Conservation (phyloP, 2,113 vertebrate genomes). For the Myotis davidii region DNA sequence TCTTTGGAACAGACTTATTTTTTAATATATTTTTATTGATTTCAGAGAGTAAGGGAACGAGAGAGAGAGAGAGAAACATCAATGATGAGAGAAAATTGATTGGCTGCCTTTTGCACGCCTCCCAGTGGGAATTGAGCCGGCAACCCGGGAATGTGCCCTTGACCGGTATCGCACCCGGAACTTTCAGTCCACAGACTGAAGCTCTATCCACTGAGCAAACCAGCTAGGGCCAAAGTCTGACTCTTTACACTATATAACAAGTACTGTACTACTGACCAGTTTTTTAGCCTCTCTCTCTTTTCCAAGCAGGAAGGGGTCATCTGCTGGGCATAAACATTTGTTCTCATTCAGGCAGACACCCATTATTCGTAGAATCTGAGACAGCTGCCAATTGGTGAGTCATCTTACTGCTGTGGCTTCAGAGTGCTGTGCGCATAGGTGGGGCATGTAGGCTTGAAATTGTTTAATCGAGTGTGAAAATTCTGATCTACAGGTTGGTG, state of each 20-base stretch:
- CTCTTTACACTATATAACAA: conserved; percentile 60
- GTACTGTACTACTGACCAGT: conserved; percentile 28
- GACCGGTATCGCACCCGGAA: too few species aligned
- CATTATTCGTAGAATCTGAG: conserved; percentile 59
- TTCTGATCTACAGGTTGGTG: neutral
- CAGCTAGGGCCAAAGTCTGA: neutral
- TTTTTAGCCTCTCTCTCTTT: conserved; percentile 66
- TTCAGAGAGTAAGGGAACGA: too few species aligned
- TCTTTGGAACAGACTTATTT: neutral
- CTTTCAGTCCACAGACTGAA: too few species aligned
- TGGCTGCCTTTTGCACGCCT: too few species aligned
- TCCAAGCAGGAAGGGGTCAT: conserved; percentile 50
- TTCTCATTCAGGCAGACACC: conserved; percentile 44
- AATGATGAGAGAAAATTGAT: too few species aligned
- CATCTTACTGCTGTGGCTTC: conserved; percentile 23
- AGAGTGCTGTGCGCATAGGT: neutral
- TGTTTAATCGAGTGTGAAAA: conserved; percentile 23
- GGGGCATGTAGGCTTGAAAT: conserved; percentile 44
- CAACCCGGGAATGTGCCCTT: too few species aligned
- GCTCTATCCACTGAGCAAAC: too few species aligned
- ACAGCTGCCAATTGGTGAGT: conserved; percentile 62
- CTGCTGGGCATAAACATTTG: conserved; percentile 47
- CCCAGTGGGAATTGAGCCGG: too few species aligned
- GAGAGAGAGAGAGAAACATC: too few species aligned
- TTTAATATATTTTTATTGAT: too few species aligned